Base-by-base conservation (phyloP, 2,797 vertebrate species). In the Graptemys geographica region DNA sequence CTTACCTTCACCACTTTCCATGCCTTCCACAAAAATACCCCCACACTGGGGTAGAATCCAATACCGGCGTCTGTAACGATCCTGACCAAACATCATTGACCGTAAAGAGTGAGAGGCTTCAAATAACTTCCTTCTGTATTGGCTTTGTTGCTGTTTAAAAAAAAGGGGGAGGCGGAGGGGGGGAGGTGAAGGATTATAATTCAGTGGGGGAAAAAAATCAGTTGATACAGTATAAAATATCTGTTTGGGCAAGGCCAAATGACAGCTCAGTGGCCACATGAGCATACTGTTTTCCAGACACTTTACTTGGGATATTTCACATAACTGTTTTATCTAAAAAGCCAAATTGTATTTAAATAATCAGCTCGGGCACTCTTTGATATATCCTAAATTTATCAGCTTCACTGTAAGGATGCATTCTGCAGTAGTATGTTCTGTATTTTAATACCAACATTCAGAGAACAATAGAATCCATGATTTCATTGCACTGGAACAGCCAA, bases 1-100 rank as follows among this genome's bases (percentile, higher is more conserved):
- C 98, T 97, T 97, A 99, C 99, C 99, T 98, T 99, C 99, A 37
- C 98, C 98, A 52, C 98, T 99, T 95, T 99, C 99, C 98, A 99
- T 98, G 97, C 98, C 99, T 98, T 99, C 99, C 52, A 99, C 98
- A 97, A 99, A 99, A 97, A 99, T 90, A 0, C 99, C 99, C 3
- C 99, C 99, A 65, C 99, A 99, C 5, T 99, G 99, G 5, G 99
- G 99, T 92, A 99, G 98, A 90, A 99, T 98, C 99, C 99, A 99
- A 97, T 99, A 99, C 15, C 99, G 98, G n/a, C 99, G 99, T 95
- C 98, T 98, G 94, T 99, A 99, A 31, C 99, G 99, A 96, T 99
- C 99, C 94, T 99, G 99, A 41, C 99, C 99, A 28, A 99, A 99
- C 98, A 99, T 98, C 98, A 99, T 99, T 0, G 99, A 99, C 88